Conservation (phyloP, 2,888 invertebrate species). For the Idaea dimidiata region DNA sequence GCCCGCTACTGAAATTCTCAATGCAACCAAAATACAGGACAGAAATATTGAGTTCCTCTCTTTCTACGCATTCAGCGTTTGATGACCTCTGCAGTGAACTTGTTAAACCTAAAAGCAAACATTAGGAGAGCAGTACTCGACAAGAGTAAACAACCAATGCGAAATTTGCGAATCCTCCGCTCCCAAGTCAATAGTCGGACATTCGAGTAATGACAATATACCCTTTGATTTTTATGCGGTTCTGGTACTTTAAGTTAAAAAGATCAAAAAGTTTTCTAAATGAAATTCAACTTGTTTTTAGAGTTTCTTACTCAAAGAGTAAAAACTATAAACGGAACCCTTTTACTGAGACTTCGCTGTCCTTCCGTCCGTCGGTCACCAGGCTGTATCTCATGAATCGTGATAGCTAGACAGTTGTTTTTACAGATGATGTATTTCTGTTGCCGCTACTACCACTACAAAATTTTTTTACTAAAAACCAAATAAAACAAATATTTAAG, state of each 20-base stretch:
- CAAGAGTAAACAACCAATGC: conserved; percentile 10
- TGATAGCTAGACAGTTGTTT: no score
- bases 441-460: no score
- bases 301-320: no score
- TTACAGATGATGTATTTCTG: no score
- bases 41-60: no score
- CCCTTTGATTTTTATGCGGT: conserved; percentile 13
- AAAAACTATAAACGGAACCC: no score
- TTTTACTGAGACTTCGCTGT: no score
- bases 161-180: neutral
- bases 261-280: neutral
- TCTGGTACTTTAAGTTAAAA: conserved; percentile 12
- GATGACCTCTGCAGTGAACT: neutral
- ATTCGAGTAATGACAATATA: conserved; percentile 9
- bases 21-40: neutral
- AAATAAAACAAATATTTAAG: no score
- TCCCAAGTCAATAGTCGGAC: conserved; percentile 13
- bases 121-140: conserved; percentile 14
- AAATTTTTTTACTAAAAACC: no score
- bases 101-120: conserved; percentile 8
- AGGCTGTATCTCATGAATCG: no score
- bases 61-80: neutral
- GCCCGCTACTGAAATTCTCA: neutral
- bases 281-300: no score
- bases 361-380: no score